These are phyloP conservation scores for Ectemnius lituratus DNA, from an alignment of 2,888 invertebrate genomes.

Conservation along the genomic window DNA sequence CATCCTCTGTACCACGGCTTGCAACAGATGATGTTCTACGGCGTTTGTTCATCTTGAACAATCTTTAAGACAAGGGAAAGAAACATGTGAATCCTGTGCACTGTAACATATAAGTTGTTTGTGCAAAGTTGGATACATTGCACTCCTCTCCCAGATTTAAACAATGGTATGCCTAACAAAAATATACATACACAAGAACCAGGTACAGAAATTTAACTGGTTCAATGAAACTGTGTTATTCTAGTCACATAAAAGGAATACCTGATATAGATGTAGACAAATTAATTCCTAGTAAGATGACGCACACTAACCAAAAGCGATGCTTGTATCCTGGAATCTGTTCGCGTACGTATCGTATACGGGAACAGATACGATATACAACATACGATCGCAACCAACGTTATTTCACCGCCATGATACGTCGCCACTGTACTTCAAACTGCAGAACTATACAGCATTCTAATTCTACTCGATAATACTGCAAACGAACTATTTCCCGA, in stretches of 20 bases:
- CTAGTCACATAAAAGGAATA: slow-evolving; percentile 9
- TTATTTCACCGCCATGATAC: slow-evolving; percentile 69
- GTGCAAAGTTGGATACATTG: slow-evolving; percentile 15
- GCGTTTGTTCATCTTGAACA: slow-evolving; percentile 84
- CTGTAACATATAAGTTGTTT: not conserved
- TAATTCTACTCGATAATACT: slow-evolving; percentile 24
- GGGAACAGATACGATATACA: slow-evolving; percentile 46
- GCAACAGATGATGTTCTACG: slow-evolving; percentile 91
- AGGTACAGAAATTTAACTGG: slow-evolving; percentile 25
- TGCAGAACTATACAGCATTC: slow-evolving; percentile 37
- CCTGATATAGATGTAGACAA: slow-evolving; percentile 7
- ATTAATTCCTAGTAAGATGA: slow-evolving; percentile 27
- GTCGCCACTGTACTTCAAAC: slow-evolving; percentile 61
- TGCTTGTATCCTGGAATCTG: slow-evolving; percentile 43
- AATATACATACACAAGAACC: slow-evolving; percentile 26
- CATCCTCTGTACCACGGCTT: slow-evolving; percentile 85
- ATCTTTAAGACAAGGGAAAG: slow-evolving; percentile 52
- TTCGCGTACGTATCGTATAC: slow-evolving; percentile 46
- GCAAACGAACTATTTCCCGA: not conserved
- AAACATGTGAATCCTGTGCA: slow-evolving; percentile 8
- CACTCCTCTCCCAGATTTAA: slow-evolving; percentile 25
- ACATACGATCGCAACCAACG: slow-evolving; percentile 55
- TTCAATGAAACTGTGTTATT: slow-evolving; percentile 36
- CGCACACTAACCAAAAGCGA: slow-evolving; percentile 28
- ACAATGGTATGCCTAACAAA: slow-evolving; percentile 30